Evolutionary conservation across 1,140 invertebrate species (phyloP), one percentile per base, ranked within the genome.

Genomic region (Belonocnema kinseyi): DNA sequence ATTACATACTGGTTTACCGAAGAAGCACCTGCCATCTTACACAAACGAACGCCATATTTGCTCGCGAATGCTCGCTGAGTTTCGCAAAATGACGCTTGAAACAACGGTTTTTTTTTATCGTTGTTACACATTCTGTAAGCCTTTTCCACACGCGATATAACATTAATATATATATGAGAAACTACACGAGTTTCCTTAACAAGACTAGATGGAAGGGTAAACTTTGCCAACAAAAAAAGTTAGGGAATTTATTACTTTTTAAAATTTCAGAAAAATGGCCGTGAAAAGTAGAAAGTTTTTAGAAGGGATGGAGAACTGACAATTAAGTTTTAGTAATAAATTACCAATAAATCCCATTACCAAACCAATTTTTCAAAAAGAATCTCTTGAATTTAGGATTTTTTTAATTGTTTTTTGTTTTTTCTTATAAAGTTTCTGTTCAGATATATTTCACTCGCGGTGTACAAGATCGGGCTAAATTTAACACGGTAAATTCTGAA

Each of bases 21-120:
- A 40, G 61, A 66, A 66, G 61, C 61, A 66, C 61, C 61, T 66
- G 61, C 26, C 61, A n/a, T 66, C 61, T 66, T 66, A 40, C 61
- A 66, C 61, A 46, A 66, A 40, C 61, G 26, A 66, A 66, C 14
- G 33, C 61, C 61, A 66, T 66, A 66, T 66, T 66, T 66, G 61
- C 40, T 46, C 33, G 61, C 61, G 26, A 66, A 66, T 66, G 26
- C 33, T 66, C 61, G 33, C 10, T 8, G 26, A 46, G 61, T 66
- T 66, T 66, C 61, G 61, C 61, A 66, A 66, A 66, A 66, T 66
- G 33, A 66, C 14, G 26, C 61, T 66, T 33, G 61, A 21, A 46
- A 66, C 40, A 66, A 66, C 26, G 61, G 61, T 46, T 40, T 66
- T 66, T 66, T 66, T 33, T 40, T 40, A 46, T 16, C 54, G 54